Conservation (phyloP, 1,140 invertebrate species). For the Euura saliciscinereae region DNA sequence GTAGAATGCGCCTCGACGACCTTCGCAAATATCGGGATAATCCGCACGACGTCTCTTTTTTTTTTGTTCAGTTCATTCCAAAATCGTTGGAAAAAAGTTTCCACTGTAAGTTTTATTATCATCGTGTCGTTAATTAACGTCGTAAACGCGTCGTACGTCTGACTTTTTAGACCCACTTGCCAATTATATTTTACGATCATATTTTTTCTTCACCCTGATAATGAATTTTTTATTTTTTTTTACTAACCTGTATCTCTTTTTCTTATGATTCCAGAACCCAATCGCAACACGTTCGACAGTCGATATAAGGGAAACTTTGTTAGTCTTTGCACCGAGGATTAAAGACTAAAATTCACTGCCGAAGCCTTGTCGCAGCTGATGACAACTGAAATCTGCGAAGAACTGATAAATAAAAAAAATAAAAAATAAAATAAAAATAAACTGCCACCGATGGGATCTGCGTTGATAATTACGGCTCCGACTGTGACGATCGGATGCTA, state of each 20-base stretch:
- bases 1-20: constrained; percentile 55
- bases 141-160: no score
- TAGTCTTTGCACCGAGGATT: constrained; percentile 73
- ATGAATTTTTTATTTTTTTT: constrained; percentile 7
- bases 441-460: neutral
- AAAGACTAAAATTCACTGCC: constrained; percentile 99
- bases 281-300: constrained; percentile 93
- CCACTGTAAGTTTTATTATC: neutral
- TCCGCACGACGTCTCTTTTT: constrained; percentile 26
- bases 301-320: constrained; percentile 71
- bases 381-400: constrained; percentile 64
- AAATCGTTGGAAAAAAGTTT: neutral
- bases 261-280: constrained; percentile 71
- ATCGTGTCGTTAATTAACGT: neutral
- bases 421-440: neutral
- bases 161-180: no score
- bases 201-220: neutral
- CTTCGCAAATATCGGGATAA: constrained; percentile 56
- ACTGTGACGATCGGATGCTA: neutral
- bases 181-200: no score
- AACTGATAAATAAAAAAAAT: neutral
- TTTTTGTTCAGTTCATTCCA: neutral
- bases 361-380: constrained; percentile 94
- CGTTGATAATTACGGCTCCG: neutral
- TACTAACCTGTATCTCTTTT: neutral